Conservation (phyloP, 2,113 vertebrate species). For the Oryzias curvinotus region DNA sequence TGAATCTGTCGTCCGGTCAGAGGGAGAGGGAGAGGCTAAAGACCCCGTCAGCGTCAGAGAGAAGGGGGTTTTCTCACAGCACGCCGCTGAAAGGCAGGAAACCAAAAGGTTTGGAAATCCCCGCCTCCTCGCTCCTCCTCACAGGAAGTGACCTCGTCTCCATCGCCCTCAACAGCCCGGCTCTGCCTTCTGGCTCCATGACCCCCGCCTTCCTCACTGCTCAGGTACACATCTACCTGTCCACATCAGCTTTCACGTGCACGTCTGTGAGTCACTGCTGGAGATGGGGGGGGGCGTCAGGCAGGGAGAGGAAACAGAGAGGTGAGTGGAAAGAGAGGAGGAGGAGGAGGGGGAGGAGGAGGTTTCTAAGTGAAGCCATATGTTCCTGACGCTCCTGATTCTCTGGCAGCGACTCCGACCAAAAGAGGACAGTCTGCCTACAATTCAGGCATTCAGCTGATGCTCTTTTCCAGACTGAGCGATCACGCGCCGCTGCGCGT, state of each 20-base stretch:
- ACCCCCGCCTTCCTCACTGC: constrained; percentile 91
- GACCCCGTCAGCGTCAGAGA: constrained; percentile 52
- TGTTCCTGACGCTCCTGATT: constrained; percentile 67
- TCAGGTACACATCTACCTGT: constrained; percentile 77
- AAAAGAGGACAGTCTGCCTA: constrained; percentile 47
- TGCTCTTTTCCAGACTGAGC: constrained; percentile 28
- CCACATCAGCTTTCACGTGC: neutral
- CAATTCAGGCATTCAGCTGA: constrained; percentile 22
- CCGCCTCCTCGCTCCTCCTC: constrained; percentile 83
- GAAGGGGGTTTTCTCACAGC: constrained; percentile 48
- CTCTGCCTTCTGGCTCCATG: constrained; percentile 90
- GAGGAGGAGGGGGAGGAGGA: constrained; percentile 35
- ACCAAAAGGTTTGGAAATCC: constrained; percentile 90
- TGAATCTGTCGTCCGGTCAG: constrained; percentile 91
- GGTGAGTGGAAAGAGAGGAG: constrained; percentile 54
- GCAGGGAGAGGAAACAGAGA: constrained; percentile 56
- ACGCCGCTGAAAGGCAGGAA: constrained; percentile 85
- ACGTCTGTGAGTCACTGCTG: neutral
- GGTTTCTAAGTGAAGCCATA: constrained; percentile 78
- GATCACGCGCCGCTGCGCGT: constrained; percentile 19
- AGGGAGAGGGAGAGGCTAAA: constrained; percentile 79
- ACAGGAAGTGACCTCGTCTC: constrained; percentile 88
- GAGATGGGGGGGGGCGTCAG: constrained; percentile 25
- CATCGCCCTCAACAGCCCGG: constrained; percentile 91
- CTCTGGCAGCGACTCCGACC: constrained; percentile 52